Percentiles rank a stretch among this genome's conserved stretches.
These are phyloP conservation scores for Mormyrus iriodes DNA, from an alignment of 2,113 vertebrate species.

Conservation along the genomic window DNA sequence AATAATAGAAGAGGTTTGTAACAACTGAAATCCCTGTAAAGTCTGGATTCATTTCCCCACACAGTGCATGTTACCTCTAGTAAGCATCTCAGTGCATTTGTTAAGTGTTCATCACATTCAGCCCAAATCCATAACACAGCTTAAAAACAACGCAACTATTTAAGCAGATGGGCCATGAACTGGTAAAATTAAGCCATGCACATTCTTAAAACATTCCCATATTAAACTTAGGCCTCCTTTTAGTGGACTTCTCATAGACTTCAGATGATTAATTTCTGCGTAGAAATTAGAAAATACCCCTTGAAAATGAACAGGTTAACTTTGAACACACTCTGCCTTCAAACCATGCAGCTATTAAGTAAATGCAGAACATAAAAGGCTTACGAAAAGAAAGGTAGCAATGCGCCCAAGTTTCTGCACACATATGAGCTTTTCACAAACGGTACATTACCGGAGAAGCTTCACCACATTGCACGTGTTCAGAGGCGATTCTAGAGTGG, in stretches of 20 bases:
- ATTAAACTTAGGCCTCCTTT: neutral
- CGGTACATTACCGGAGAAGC: neutral
- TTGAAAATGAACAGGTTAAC: neutral
- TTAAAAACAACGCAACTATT: neutral
- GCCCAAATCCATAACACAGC: neutral
- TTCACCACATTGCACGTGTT: neutral
- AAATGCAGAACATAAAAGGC: neutral
- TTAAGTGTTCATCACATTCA: neutral
- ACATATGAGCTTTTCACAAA: neutral
- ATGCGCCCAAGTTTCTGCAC: neutral
- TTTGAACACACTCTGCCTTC: neutral
- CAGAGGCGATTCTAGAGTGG: neutral
- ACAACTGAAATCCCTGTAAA: neutral
- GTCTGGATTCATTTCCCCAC: neutral
- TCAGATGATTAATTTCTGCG: neutral
- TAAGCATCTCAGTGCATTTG: neutral
- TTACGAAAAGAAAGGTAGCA: neutral
- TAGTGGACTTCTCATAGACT: neutral
- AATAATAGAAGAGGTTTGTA: neutral
- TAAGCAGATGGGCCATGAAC: neutral
- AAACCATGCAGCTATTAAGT: neutral
- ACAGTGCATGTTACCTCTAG: neutral
- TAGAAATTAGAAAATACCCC: neutral
- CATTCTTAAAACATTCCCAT: constrained; percentile 31
- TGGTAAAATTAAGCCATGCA: neutral